These are phyloP conservation scores for Rhodophaea formosa DNA, from an alignment of 2,888 invertebrate species.

Conservation along the genomic window DNA sequence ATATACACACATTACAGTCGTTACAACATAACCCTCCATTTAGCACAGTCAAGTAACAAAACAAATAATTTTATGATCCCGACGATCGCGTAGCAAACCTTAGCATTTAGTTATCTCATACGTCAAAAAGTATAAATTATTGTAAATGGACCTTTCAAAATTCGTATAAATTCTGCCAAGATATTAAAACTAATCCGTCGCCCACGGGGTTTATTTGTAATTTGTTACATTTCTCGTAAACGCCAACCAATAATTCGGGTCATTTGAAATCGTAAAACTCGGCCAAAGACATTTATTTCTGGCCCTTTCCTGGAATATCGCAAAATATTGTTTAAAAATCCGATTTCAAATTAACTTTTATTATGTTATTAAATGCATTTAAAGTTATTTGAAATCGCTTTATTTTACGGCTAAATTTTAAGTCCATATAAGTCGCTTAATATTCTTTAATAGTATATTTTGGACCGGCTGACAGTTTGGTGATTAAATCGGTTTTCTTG, in stretches of 20 bases:
- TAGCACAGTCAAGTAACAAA: no score
- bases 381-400: constrained; percentile 4
- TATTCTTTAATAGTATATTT: neutral
- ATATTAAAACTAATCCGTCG: constrained; percentile 14
- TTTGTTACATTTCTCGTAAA: constrained; percentile 30
- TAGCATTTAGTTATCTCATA: neutral
- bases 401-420: constrained; percentile 12
- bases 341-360: constrained; percentile 11
- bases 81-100: no score
- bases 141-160: neutral
- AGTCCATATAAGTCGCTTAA: neutral
- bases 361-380: constrained; percentile 11
- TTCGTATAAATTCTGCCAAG: neutral
- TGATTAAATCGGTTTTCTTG: no score
- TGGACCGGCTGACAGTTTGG: neutral
- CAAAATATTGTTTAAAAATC: neutral
- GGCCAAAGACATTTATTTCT: constrained; percentile 27
- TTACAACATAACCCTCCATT: no score
- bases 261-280: constrained; percentile 57
- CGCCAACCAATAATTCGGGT: constrained; percentile 54
- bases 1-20: no score
- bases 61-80: no score
- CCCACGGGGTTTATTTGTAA: constrained; percentile 6
- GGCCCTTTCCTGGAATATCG: constrained; percentile 10
- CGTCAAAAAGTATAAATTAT: constrained; percentile 1